phyloP scores from a whole-genome alignment of 2,113 vertebrate species.

The Semicossyphus pulcher region DNA sequence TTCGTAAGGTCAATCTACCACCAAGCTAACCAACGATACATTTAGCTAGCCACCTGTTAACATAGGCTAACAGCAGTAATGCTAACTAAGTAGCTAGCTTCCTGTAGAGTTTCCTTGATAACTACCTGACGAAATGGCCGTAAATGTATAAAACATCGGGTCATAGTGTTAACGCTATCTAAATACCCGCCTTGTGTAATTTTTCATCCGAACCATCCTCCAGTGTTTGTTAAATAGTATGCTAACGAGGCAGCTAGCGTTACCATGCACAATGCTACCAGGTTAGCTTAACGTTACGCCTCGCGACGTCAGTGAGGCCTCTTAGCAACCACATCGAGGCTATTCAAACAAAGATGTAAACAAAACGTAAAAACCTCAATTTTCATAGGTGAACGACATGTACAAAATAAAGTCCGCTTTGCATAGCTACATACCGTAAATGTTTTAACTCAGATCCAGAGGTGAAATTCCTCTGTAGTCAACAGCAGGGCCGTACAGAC shows the following conservation, averaged over 20 bases:
- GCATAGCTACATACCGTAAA: constrained; percentile 49
- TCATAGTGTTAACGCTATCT: rapidly evolving
- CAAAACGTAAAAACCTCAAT: not conserved
- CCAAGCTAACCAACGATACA: constrained; percentile 11
- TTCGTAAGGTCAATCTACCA: not conserved
- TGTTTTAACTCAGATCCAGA: constrained; percentile 31
- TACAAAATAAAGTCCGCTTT: rapidly evolving
- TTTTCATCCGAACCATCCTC: not conserved
- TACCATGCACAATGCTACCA: constrained; percentile 54
- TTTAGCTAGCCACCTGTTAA: constrained; percentile 2
- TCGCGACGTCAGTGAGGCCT: constrained; percentile 50
- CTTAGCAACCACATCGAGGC: constrained; percentile 9
- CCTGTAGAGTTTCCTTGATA: too few species aligned
- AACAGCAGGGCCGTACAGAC: constrained; percentile 39
- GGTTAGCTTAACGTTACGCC: constrained; percentile 33
- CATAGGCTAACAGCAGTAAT: constrained; percentile 3
- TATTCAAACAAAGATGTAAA: constrained; percentile 23
- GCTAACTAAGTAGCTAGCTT: constrained; percentile 8
- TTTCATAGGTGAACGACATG: not conserved
- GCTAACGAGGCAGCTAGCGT: constrained; percentile 36
- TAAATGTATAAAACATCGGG: rapidly evolving
- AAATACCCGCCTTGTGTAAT: rapidly evolving
- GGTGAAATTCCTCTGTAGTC: constrained; percentile 36
- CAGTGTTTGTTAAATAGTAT: not conserved
- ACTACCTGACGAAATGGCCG: rapidly evolving